Evolutionary conservation across 2,888 invertebrate genomes (phyloP), one percentile per base, ranked within the genome.

Genomic region (Deroplatys truncata): DNA sequence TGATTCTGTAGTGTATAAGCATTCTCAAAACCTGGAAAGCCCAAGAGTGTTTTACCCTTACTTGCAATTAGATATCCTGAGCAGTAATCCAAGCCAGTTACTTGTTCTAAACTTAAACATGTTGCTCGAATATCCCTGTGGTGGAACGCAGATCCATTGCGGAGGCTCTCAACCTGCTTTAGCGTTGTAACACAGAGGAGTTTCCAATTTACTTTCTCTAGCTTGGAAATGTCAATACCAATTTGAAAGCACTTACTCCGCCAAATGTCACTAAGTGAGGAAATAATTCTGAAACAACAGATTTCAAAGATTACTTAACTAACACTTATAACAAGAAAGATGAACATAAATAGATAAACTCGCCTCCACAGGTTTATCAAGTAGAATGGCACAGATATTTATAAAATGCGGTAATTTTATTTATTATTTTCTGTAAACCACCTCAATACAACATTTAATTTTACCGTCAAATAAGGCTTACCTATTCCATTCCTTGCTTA

Each of bases 401-500:
- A 35, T 35, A 35, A 35, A 35, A 35, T 35, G 5, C 0, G 5
- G 35, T 35, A 35, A 7, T 35, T 35, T 35, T 35, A 35, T 35
- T 35, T 8, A 8, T 35, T 35, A 35, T 35, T 35, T 35, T 35
- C 35, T 35, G 35, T 35, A 35, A 35, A 35, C 8, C 35, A 5
- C 2, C 9, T 35, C 5, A 35, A 9, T 31, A 31, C 31, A 31
- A 35, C 4, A 35, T 43, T 43, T 43, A 13, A 43, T 43, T 10
- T 43, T 43, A 43, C 13, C 13, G 13, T 43, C 1, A 43, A 43
- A 43, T 43, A 72, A 2, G n/a, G 85, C 89, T 87, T n/a, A 90
- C 90, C 84, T 85, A 86, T 90, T 90, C 90, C 90, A 90, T 25
- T 90, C 88, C 86, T 90, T 90, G 86, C 90, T 88, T 72, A 90